A percentile compares a stretch with the other conserved stretches of the same genome.
phyloP scores from a whole-genome alignment of 1,140 invertebrate species.

The Potamilus streckersoni region DNA sequence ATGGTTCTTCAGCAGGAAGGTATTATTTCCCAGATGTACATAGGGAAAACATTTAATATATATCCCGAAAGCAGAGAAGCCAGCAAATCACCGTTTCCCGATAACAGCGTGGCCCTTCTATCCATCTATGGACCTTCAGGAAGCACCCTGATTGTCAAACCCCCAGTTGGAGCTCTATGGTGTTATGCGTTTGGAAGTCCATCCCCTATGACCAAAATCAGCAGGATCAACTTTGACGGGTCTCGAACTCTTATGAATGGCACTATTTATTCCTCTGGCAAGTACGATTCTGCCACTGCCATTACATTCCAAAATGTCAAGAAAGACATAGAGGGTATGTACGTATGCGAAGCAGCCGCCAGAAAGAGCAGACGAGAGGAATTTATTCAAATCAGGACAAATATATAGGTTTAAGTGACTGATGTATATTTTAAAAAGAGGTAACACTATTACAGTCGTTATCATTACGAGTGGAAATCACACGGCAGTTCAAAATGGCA shows the following conservation, averaged over 20 bases:
- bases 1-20: conserved; percentile 15
- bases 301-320: conserved; percentile 15
- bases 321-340: conserved; percentile 3
- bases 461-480: no score
- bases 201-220: conserved; percentile 15
- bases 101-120: conserved; percentile 13
- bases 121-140: conserved; percentile 16
- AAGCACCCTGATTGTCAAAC: conserved; percentile 7
- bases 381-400: no score
- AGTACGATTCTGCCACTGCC: conserved; percentile 24
- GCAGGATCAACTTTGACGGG: conserved; percentile 3
- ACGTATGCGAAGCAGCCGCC: conserved; percentile 13
- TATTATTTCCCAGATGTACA: conserved; percentile 21
- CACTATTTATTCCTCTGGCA: conserved; percentile 16
- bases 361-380: no score
- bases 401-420: no score
- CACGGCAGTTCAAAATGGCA: no score
- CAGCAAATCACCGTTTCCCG: conserved; percentile 14
- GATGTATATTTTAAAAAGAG: no score
- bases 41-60: conserved; percentile 26
- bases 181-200: conserved; percentile 31
- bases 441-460: no score
- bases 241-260: conserved; percentile 12
- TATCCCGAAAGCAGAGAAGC: conserved; percentile 7
- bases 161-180: conserved; percentile 24